Percentiles rank a stretch among this genome's conserved stretches.
Conservation (phyloP, 2,888 invertebrate species). For the Agrilus biguttatus region DNA sequence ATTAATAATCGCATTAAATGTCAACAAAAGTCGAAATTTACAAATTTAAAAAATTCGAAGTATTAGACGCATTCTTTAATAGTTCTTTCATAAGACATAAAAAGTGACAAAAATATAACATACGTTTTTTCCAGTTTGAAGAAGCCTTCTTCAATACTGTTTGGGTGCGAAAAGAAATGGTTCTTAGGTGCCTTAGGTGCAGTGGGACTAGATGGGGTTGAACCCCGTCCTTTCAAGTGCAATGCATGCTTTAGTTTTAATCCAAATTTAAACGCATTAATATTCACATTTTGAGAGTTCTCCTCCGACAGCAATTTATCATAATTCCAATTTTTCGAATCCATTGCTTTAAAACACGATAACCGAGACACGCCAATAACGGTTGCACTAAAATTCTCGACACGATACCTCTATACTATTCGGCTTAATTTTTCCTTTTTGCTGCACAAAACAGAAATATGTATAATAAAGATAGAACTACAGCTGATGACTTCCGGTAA, state of each 20-base stretch:
- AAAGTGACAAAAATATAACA: not conserved
- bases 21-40: no score
- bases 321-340: conserved; percentile 14
- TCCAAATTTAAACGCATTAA: conserved; percentile 1
- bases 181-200: conserved; percentile 1
- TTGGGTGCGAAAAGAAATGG: not conserved
- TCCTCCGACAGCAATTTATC: conserved; percentile 13
- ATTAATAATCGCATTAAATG: no score
- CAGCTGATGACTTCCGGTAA: no score
- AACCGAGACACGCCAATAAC: not conserved
- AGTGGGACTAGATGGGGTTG: conserved; percentile 7
- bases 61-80: no score
- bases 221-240: conserved; percentile 4
- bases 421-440: not conserved
- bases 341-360: conserved; percentile 10
- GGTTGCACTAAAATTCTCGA: not conserved
- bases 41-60: no score
- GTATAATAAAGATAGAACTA: no score
- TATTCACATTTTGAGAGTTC: conserved; percentile 12
- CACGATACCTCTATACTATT: not conserved
- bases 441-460: no score
- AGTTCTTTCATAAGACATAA: not conserved
- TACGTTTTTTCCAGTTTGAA: no score
- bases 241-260: no score
- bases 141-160: not conserved